A percentile compares a stretch with the other conserved stretches of the same genome.
phyloP scores from a whole-genome alignment of 1,140 invertebrate genomes.

The Hesperophylax magnus region DNA sequence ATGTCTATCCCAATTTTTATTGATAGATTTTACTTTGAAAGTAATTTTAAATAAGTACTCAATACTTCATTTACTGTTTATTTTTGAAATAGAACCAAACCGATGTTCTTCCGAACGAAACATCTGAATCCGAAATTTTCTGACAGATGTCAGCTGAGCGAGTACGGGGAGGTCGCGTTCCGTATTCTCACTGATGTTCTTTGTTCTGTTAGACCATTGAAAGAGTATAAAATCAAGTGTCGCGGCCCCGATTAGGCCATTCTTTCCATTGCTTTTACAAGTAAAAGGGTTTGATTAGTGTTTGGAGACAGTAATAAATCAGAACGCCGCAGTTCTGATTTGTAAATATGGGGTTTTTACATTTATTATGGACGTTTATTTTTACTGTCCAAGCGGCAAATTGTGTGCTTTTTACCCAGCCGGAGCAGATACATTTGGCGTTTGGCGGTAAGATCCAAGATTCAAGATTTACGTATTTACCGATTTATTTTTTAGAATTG shows the following conservation, averaged over 20 bases:
- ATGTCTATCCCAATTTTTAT: constrained; percentile 1
- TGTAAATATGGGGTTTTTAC: constrained; percentile 39
- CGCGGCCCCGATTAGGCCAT: background rate
- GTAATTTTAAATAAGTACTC: background rate
- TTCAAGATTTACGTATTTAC: background rate
- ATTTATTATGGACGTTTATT: constrained; percentile 30
- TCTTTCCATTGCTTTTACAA: too few species aligned
- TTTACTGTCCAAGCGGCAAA: constrained; percentile 15
- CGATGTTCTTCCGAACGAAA: too few species aligned
- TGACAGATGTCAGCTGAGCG: constrained; percentile 48
- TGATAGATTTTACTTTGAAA: background rate
- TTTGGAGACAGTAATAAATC: background rate
- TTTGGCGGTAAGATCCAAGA: constrained; percentile 52
- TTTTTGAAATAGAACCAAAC: too few species aligned
- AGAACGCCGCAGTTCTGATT: constrained; percentile 12
- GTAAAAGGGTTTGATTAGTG: too few species aligned
- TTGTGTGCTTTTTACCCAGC: constrained; percentile 37
- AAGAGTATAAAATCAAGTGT: constrained; percentile 9
- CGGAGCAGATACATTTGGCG: constrained; percentile 53
- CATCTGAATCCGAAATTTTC: constrained; percentile 1
- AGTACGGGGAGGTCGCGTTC: constrained; percentile 10
- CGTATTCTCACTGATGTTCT: constrained; percentile 29
- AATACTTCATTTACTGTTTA: background rate
- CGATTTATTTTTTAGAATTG: background rate
- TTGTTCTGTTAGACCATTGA: constrained; percentile 42